Evolutionary conservation across 1,140 invertebrate species (phyloP), one percentile per base, ranked within the genome.

Genomic region (Drosophila nasuta): DNA sequence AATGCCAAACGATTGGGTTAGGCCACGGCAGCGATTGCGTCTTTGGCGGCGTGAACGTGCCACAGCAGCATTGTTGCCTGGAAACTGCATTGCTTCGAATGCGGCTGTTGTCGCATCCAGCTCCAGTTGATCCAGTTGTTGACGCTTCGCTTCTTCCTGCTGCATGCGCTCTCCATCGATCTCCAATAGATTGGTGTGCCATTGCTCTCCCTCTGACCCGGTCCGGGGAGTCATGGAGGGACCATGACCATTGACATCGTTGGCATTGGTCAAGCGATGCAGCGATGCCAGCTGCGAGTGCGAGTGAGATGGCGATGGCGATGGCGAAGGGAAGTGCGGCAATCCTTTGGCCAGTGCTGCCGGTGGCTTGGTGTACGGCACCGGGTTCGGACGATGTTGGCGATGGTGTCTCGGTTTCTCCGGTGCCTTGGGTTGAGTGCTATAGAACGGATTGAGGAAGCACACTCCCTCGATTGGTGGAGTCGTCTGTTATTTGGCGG

Each of bases 1-100:
- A 5, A 74, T 74, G n/a, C 66, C 72, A 51, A 75, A 75, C 1
- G 67, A 70, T 51, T 70, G 66, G 4, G 43, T 70, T 38, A 57
- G 60, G 0, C 65, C 65, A 1, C 65, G 65, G 1, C n/a, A 7
- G 11, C 71, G 62, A 45, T 28, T 45, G 38, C 64, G 70, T 59
- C 70, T 46, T 5, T 73, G 64, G 4, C 65, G 66, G 1, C 66
- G 58, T 56, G 11, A 38, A 33, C n/a, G 35, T 25, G 20, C 20
- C 20, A 0, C 20, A 25, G 20, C 20, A 25, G 20, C 20, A 38
- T 38, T 54, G 11, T 43, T 43, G 4, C 5, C 41, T 7, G 4
- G 3, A 1, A n/a, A 13, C 41, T 28, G 1, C 4, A 25, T 5
- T 15, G n/a, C 3, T 10, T 1, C 7, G 1, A 15, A 2, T 11